Base-by-base conservation (phyloP, 2,888 invertebrate species). In the Catocala nupta region DNA sequence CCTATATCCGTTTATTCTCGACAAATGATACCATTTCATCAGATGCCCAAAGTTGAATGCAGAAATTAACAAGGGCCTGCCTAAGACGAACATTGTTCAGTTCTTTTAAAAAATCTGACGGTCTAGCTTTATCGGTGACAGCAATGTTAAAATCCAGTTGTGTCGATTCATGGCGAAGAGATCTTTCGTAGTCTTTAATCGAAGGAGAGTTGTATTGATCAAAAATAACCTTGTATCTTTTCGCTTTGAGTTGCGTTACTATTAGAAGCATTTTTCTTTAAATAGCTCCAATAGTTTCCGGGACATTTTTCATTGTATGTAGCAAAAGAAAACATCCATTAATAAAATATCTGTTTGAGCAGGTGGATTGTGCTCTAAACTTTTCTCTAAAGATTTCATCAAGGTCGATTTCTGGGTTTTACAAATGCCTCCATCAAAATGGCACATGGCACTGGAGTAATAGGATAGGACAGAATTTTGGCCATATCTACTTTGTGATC, bases 331-430 rank as follows among this genome's bases (percentile, higher is more conserved):
- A 81, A 5, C 78, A 65, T 81, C 78, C 55, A 79, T 64, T 42
- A 80, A 52, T 1, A 60, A 25, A 57, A 62, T 44, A 65, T 70
- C 63, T 13, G 59, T 49, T 13, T 33, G 52, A 49, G 13, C 9
- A 16, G 69, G 65, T 63, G 53, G 16, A 50, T 55, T 16, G 42
- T 63, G 58, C 16, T 72, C 42, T 5, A 64, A 42, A 0, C 48
- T 53, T 50, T 71, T 65, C 48, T 73, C 63, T 42, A 77, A 71
- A 70, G 47, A 52, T 67, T 74, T 65, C 55, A 74, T 70, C 33
- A 80, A 47, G 34, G 50, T 66, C 1, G 81, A 81, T 74, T 82
- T 82, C 10, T 70, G 54, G 25, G 82, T 82, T 72, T 82, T 80
- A 66, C 59, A 65, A 33, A 80, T 76, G 7, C 65, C 55, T 36